Percentiles rank a stretch among this genome's conserved stretches.
Conservation (phyloP, 1,140 invertebrate species). For the Drosophila sp. region DNA sequence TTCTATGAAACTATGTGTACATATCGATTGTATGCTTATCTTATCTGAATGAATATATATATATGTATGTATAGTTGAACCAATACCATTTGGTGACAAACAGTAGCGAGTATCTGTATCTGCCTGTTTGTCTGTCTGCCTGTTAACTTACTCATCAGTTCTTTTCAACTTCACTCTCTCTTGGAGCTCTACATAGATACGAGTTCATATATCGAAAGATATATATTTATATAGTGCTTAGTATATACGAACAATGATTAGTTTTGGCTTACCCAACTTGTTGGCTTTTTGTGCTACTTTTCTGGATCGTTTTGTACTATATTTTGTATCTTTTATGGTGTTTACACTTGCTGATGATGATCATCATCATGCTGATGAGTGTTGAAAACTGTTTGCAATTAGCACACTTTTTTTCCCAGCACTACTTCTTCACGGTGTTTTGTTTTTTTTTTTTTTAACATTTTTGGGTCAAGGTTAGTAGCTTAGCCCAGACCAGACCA, state of each 20-base stretch:
- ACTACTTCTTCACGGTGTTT: too few relatives aligned
- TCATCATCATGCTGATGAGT: slow-evolving; percentile 22
- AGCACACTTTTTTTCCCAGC: slow-evolving; percentile 60
- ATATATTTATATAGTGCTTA: not conserved
- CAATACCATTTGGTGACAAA: slow-evolving; percentile 9
- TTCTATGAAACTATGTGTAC: slow-evolving; percentile 15
- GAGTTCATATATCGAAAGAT: slow-evolving; percentile 4
- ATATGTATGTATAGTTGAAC: not conserved
- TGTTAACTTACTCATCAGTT: slow-evolving; percentile 1
- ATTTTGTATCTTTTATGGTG: slow-evolving; percentile 52
- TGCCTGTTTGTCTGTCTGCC: too few relatives aligned
- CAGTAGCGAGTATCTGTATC: slow-evolving; percentile 1
- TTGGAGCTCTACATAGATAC: not conserved
- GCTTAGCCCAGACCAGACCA: slow-evolving; percentile 39
- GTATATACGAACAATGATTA: not conserved
- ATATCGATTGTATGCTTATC: slow-evolving; percentile 32
- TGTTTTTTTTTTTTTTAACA: not conserved
- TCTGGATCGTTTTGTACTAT: slow-evolving; percentile 11
- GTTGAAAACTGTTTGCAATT: slow-evolving; percentile 71
- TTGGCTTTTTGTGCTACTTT: not conserved
- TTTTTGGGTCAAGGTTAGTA: slow-evolving; percentile 72
- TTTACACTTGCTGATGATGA: slow-evolving; percentile 67
- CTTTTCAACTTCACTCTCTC: not conserved
- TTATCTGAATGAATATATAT: slow-evolving; percentile 30
- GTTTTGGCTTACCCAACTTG: slow-evolving; percentile 5